Percentiles rank a stretch among this genome's conserved stretches.
Evolutionary conservation across 2,797 vertebrate species (phyloP).

Genomic region (Alexandromys oeconomus): DNA sequence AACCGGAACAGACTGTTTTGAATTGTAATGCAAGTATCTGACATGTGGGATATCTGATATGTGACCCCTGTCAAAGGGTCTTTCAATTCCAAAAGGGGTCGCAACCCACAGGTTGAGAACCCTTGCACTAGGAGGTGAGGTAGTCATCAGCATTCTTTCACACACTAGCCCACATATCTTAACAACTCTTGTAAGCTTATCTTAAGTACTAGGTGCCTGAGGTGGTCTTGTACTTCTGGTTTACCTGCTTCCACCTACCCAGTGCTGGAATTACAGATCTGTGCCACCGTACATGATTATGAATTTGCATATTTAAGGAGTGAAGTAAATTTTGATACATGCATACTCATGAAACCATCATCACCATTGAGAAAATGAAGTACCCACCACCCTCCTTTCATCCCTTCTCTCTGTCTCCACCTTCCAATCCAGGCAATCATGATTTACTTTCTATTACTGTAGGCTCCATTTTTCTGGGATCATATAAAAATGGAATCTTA

Average conservation of each 20-base stretch:
- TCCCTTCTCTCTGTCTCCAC: background rate
- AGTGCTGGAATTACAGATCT: background rate
- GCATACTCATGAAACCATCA: background rate
- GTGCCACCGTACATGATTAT: background rate
- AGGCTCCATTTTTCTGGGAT: slow-evolving; percentile 1
- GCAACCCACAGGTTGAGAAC: background rate
- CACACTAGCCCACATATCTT: background rate
- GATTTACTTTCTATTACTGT: background rate
- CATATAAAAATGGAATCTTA: background rate
- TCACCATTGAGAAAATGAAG: background rate
- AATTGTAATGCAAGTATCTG: background rate
- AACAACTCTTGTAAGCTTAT: background rate
- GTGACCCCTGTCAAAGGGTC: background rate
- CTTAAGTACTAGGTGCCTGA: background rate
- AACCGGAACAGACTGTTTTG: background rate
- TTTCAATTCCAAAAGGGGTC: background rate
- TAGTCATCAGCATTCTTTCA: background rate
- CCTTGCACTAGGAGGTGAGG: background rate
- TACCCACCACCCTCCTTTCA: background rate
- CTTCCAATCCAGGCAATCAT: background rate
- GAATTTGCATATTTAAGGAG: background rate
- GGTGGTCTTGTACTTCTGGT: background rate
- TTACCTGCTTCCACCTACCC: background rate
- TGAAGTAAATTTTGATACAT: background rate
- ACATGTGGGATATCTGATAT: background rate